Evolutionary conservation across 2,113 vertebrate genomes (phyloP).

Genomic region (Prinia subflava): DNA sequence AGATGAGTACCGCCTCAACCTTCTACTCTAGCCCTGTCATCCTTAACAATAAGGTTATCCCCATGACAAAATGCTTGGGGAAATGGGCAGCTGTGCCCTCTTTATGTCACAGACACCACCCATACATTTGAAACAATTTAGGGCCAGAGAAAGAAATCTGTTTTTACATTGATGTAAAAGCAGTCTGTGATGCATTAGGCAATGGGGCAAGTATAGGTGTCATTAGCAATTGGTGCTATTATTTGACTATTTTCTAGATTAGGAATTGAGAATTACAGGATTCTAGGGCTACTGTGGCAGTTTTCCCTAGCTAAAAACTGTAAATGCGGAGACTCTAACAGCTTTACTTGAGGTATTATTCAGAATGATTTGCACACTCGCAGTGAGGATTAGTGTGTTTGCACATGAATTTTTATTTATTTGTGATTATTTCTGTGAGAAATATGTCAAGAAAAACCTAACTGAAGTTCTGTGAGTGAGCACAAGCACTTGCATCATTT

Average conservation of each 20-base stretch:
- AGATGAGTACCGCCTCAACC: background rate
- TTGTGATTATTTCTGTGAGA: background rate
- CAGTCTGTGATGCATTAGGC: background rate
- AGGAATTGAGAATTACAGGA: background rate
- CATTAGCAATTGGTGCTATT: background rate
- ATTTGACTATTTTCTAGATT: background rate
- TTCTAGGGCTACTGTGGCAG: background rate
- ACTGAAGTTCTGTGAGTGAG: constrained; percentile 34
- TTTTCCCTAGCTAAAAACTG: background rate
- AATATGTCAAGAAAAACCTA: constrained; percentile 7
- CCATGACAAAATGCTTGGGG: background rate
- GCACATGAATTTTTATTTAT: constrained; percentile 5
- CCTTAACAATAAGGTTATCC: background rate
- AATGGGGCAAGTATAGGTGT: background rate
- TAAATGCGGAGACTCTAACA: background rate
- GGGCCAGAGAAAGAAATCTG: background rate
- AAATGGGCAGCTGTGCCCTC: background rate
- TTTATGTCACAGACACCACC: background rate
- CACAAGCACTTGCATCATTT: constrained; percentile 5
- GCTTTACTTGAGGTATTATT: constrained; percentile 7
- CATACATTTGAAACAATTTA: background rate
- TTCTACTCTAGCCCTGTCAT: background rate
- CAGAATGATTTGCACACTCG: constrained; percentile 23
- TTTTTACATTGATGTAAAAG: background rate
- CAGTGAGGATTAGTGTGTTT: background rate